Conservation (phyloP, 2,888 invertebrate species). For the Torymus aiolomorphi region DNA sequence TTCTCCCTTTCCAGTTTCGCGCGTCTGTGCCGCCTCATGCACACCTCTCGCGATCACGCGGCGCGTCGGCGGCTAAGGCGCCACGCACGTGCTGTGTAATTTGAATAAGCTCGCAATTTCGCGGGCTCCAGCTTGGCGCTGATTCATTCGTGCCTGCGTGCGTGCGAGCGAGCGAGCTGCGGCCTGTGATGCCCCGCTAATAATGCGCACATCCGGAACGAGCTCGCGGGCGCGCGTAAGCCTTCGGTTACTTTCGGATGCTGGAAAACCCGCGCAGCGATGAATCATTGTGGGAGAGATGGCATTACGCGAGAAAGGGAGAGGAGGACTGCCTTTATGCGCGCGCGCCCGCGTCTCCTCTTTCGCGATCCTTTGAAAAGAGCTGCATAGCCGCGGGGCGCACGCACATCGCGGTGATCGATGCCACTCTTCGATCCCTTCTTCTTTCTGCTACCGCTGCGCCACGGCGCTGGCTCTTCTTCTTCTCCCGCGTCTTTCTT, state of each 20-base stretch:
- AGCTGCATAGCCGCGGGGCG: not conserved
- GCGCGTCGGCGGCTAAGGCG: not conserved
- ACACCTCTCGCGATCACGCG: too few species aligned
- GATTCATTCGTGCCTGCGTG: not conserved
- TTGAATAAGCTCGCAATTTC: conserved; percentile 57
- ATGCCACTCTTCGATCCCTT: conserved; percentile 26
- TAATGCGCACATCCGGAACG: conserved; percentile 19
- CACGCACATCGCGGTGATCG: conserved; percentile 18
- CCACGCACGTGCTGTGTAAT: conserved; percentile 44
- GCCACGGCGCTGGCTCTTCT: not conserved
- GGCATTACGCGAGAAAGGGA: not conserved
- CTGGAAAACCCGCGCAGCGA: not conserved
- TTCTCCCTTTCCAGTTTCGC: conserved; percentile 20
- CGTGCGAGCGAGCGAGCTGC: too few species aligned
- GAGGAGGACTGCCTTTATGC: not conserved
- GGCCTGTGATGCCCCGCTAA: not conserved
- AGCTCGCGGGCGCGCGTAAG: not conserved
- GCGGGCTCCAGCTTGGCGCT: conserved; percentile 44
- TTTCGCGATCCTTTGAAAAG: conserved; percentile 6
- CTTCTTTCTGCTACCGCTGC: not conserved
- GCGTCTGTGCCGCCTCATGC: not conserved
- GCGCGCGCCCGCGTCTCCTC: not conserved
- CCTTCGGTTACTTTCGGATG: too few species aligned
- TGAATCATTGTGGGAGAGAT: conserved; percentile 28
- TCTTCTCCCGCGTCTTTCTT: not conserved